Percentiles rank a stretch among this genome's conserved stretches.
These are phyloP conservation scores for Anguilla marmorata DNA, from an alignment of 2,797 vertebrate genomes.

Conservation along the genomic window DNA sequence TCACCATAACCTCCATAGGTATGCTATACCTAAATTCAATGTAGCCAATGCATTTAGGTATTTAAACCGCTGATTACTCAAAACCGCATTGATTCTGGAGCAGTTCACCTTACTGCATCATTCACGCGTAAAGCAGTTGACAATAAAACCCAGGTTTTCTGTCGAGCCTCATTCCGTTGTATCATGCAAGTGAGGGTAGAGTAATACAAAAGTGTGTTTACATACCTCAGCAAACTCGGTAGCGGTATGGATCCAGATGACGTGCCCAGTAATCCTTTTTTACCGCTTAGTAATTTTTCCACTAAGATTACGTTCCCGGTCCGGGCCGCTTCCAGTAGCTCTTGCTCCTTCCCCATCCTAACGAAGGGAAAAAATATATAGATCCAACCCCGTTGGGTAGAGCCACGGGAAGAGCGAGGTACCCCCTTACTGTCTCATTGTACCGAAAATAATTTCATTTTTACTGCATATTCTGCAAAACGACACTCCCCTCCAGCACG, in stretches of 20 bases:
- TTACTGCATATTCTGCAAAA: constrained; percentile 38
- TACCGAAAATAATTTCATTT: constrained; percentile 26
- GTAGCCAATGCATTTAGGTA: neutral
- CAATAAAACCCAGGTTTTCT: constrained; percentile 7
- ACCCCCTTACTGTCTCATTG: constrained; percentile 39
- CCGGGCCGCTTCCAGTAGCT: constrained; percentile 93
- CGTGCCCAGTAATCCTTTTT: constrained; percentile 91
- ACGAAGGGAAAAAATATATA: constrained; percentile 49
- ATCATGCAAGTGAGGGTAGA: neutral
- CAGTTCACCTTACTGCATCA: neutral
- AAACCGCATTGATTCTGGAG: constrained; percentile 1
- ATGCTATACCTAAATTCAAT: neutral
- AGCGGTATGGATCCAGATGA: constrained; percentile 90
- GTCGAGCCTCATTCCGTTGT: neutral
- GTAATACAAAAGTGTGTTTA: constrained; percentile 33
- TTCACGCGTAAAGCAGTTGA: constrained; percentile 9
- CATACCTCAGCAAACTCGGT: constrained; percentile 93
- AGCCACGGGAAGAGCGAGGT: constrained; percentile 28
- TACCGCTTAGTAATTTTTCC: constrained; percentile 94
- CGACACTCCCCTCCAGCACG: constrained; percentile 24
- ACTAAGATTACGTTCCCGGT: constrained; percentile 94
- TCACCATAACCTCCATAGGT: constrained; percentile 4
- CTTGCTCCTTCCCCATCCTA: constrained; percentile 96
- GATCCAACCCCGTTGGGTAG: constrained; percentile 53
- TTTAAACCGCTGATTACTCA: neutral